These are phyloP conservation scores for Pelagia noctiluca DNA, from an alignment of 30 jellyfish, hydroid and myxozoan species.

Conservation along the genomic window DNA sequence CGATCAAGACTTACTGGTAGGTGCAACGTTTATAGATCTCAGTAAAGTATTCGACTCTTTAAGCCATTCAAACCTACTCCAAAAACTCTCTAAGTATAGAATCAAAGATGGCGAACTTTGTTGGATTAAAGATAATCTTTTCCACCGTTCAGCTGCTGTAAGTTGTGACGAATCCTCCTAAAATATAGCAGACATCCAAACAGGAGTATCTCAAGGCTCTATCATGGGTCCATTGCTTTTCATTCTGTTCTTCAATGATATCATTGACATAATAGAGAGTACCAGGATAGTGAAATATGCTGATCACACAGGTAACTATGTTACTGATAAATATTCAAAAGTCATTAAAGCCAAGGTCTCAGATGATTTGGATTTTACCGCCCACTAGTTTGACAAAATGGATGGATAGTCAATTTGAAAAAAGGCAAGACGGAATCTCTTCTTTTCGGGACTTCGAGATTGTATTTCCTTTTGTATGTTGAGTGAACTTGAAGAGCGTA, in stretches of 20 bases:
- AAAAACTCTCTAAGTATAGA: background rate
- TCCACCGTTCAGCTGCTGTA: slow-evolving; percentile 64
- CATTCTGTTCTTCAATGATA: slow-evolving; percentile 37
- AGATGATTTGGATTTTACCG: slow-evolving; percentile 44
- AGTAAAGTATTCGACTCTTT: slow-evolving; percentile 28
- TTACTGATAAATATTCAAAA: slow-evolving; percentile 52
- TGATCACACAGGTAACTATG: slow-evolving; percentile 62
- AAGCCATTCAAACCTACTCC: background rate
- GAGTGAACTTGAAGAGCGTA: no score
- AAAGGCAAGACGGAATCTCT: slow-evolving; percentile 51
- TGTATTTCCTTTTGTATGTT: no score
- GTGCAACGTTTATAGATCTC: slow-evolving; percentile 43
- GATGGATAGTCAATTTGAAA: slow-evolving; percentile 38
- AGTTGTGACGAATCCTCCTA: slow-evolving; percentile 44
- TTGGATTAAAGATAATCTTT: slow-evolving; percentile 34
- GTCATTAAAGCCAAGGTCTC: slow-evolving; percentile 55
- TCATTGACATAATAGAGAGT: no score
- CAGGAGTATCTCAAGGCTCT: slow-evolving; percentile 53
- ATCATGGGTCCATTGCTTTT: slow-evolving; percentile 55
- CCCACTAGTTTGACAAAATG: slow-evolving; percentile 56
- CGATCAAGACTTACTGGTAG: slow-evolving; percentile 20
- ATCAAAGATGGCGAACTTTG: slow-evolving; percentile 9
- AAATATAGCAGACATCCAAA: slow-evolving; percentile 51
- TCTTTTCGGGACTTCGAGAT: slow-evolving; percentile 50
- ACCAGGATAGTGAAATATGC: slow-evolving; percentile 63